phyloP scores from a whole-genome alignment of 2,888 invertebrate species.

The Stratiomys singularior region DNA sequence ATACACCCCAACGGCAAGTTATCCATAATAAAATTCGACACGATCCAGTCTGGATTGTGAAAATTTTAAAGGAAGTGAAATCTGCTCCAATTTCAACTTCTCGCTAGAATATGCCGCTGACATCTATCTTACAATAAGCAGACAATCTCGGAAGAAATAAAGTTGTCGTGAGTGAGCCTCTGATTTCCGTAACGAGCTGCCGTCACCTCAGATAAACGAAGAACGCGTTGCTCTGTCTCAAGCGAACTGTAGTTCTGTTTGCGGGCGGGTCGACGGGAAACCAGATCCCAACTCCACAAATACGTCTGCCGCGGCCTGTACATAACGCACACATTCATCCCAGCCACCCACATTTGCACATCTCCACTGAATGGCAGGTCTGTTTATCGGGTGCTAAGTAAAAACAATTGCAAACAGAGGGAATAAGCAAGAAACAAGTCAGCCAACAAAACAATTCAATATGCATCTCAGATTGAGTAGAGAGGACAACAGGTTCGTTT shows the following conservation, averaged over 20 bases:
- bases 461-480: not conserved
- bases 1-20: no score
- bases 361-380: not conserved
- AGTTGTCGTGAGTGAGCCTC: constrained; percentile 44
- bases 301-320: not conserved
- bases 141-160: constrained; percentile 14
- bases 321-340: constrained; percentile 30
- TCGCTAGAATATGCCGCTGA: not conserved
- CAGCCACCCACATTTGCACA: constrained; percentile 20
- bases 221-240: constrained; percentile 26
- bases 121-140: not conserved
- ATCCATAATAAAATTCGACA: no score
- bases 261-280: constrained; percentile 25
- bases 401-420: constrained; percentile 23
- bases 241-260: constrained; percentile 6
- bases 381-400: not conserved
- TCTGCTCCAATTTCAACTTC: not conserved
- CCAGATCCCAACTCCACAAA: not conserved
- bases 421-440: constrained; percentile 16
- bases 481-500: not conserved
- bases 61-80: no score
- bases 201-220: constrained; percentile 43
- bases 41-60: no score
- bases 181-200: constrained; percentile 49
- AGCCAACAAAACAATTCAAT: constrained; percentile 21